Conservation (phyloP, 2,888 invertebrate species). For the Pocota personata region DNA sequence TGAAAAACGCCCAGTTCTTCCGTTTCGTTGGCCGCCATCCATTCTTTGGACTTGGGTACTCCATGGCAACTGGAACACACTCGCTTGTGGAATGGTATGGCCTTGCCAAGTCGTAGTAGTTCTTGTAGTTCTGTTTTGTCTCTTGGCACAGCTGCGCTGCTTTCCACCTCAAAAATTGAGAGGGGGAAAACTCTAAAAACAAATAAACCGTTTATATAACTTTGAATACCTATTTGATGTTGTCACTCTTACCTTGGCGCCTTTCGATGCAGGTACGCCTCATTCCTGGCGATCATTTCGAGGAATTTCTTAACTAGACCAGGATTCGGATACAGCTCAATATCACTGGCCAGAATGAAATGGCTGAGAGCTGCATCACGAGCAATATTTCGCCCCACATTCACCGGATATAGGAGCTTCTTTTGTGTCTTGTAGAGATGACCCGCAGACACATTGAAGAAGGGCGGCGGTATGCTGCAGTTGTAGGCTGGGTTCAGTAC, state of each 20-base stretch:
- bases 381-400: conserved; percentile 95
- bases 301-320: conserved; percentile 91
- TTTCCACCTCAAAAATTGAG: conserved; percentile 94
- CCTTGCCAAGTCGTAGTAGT: conserved; percentile 90
- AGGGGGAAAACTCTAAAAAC: conserved; percentile 91
- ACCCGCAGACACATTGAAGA: conserved; percentile 86
- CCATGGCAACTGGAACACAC: conserved; percentile 95
- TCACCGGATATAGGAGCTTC: conserved; percentile 93
- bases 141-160: conserved; percentile 86
- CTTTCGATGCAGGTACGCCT: conserved; percentile 85
- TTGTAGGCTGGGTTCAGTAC: conserved; percentile 87
- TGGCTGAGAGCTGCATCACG: conserved; percentile 92
- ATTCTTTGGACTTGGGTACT: conserved; percentile 92
- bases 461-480: conserved; percentile 89
- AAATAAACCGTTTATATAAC: not conserved
- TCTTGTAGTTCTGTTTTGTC: conserved; percentile 89
- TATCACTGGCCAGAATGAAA: conserved; percentile 93
- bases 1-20: conserved; percentile 90
- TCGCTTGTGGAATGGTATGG: conserved; percentile 95
- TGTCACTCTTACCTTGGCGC: conserved; percentile 83
- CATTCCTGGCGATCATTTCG: conserved; percentile 91
- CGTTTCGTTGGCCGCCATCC: conserved; percentile 90
- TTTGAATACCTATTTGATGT: not conserved
- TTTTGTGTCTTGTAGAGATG: conserved; percentile 91
- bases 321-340: conserved; percentile 95